Evolutionary conservation across 1,140 invertebrate genomes (phyloP).

Genomic region (Myzus persicae): DNA sequence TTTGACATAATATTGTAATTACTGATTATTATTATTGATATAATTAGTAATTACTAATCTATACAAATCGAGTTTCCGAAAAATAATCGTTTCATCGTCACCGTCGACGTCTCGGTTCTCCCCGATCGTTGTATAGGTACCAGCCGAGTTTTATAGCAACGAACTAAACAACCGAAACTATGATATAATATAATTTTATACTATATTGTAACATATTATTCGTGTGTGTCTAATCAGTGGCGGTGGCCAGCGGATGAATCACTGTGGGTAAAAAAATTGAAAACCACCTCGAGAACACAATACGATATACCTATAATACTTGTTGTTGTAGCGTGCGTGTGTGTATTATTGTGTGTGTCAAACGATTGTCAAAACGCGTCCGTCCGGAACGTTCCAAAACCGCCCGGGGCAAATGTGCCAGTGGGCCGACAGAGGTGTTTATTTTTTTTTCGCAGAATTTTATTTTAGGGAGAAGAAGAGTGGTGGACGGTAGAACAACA

Average conservation of each 20-base stretch:
- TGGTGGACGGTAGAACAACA: not conserved
- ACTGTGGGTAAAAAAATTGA: too few relatives aligned
- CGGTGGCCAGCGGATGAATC: too few relatives aligned
- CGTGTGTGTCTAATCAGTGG: not conserved
- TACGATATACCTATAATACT: too few relatives aligned
- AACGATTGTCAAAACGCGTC: slow-evolving; percentile 14
- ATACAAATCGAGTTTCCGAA: not conserved
- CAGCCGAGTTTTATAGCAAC: not conserved
- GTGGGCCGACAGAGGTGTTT: slow-evolving; percentile 31
- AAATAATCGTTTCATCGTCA: not conserved
- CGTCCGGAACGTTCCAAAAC: slow-evolving; percentile 5
- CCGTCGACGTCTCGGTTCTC: not conserved
- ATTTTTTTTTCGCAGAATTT: slow-evolving; percentile 27
- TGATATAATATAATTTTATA: not conserved
- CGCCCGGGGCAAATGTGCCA: not conserved
- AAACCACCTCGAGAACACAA: too few relatives aligned
- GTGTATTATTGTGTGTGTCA: not conserved
- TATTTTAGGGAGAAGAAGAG: not conserved
- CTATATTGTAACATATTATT: not conserved
- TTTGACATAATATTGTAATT: not conserved
- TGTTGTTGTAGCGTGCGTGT: not conserved
- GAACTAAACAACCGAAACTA: not conserved
- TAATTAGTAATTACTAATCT: not conserved
- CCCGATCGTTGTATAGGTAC: not conserved
- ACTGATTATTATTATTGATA: too few relatives aligned